Evolutionary conservation across 2,888 invertebrate species (phyloP).

Genomic region (Gibbula magus): DNA sequence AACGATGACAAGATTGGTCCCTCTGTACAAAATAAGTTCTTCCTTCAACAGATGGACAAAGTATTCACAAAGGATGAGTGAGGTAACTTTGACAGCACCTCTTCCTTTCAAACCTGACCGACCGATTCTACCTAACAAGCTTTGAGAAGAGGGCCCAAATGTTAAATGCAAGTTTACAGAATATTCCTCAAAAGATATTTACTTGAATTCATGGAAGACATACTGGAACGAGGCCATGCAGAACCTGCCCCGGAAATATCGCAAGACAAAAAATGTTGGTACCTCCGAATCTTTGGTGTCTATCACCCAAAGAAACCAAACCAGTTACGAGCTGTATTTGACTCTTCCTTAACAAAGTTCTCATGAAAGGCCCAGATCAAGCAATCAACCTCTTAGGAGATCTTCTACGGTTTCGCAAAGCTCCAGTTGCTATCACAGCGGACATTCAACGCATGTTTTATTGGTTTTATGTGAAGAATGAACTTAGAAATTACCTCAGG

Average conservation of each 20-base stretch:
- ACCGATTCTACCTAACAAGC: no score
- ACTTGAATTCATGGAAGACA: constrained; percentile 31
- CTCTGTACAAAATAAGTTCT: no score
- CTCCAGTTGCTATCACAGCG: constrained; percentile 33
- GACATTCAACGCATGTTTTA: constrained; percentile 48
- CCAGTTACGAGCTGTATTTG: constrained; percentile 35
- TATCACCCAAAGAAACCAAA: constrained; percentile 41
- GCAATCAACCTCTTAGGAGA: constrained; percentile 43
- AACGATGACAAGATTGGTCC: no score
- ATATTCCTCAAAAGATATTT: constrained; percentile 23
- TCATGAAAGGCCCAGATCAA: constrained; percentile 39
- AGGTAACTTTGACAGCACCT: no score
- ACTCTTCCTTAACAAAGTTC: constrained; percentile 32
- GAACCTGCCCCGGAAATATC: constrained; percentile 37
- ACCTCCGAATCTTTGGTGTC: constrained; percentile 39
- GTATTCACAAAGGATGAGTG: neutral
- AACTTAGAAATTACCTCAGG: no score
- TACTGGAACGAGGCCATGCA: constrained; percentile 33
- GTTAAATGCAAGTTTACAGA: constrained; percentile 20
- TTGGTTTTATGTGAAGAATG: no score
- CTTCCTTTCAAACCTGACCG: no score
- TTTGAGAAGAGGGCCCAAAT: constrained; percentile 28
- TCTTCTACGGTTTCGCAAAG: constrained; percentile 41
- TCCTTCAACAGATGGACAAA: constrained; percentile 32
- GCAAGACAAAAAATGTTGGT: constrained; percentile 33